phyloP scores from a whole-genome alignment of 1,140 invertebrate genomes.

The Phymastichus coffea region DNA sequence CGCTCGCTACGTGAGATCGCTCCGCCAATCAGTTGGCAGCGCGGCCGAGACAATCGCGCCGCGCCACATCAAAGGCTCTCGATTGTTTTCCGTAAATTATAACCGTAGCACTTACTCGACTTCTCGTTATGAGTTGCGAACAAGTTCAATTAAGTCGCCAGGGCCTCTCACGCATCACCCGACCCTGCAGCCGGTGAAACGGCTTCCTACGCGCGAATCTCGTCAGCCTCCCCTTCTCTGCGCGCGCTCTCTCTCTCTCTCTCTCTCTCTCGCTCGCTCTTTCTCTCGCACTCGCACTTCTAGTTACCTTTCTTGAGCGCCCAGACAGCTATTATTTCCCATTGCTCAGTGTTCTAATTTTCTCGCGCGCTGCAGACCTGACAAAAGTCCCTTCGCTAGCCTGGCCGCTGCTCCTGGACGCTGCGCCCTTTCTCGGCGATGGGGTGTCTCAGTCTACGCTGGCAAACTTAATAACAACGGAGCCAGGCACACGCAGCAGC shows the following conservation, averaged over 20 bases:
- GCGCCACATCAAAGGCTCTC: conserved; percentile 51
- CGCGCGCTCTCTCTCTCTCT: no score
- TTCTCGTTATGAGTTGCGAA: conserved; percentile 58
- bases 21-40: conserved; percentile 14
- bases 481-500: no score
- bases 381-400: no score
- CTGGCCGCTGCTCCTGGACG: no score
- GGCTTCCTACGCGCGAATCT: conserved; percentile 47
- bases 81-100: conserved; percentile 59
- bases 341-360: no score
- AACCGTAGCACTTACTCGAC: conserved; percentile 53
- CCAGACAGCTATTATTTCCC: no score
- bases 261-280: no score
- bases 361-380: no score
- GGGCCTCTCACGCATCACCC: conserved; percentile 22
- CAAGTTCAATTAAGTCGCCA: conserved; percentile 58
- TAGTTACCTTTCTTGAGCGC: background rate
- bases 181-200: conserved; percentile 41
- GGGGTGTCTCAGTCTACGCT: conserved; percentile 28
- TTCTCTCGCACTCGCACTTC: background rate
- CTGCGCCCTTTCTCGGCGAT: no score
- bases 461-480: conserved; percentile 43
- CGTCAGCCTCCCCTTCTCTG: background rate
- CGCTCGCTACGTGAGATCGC: background rate
- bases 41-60: conserved; percentile 46